These are phyloP conservation scores for Tauraco hartlaubi DNA, from an alignment of 2,797 vertebrate species.

Conservation along the genomic window DNA sequence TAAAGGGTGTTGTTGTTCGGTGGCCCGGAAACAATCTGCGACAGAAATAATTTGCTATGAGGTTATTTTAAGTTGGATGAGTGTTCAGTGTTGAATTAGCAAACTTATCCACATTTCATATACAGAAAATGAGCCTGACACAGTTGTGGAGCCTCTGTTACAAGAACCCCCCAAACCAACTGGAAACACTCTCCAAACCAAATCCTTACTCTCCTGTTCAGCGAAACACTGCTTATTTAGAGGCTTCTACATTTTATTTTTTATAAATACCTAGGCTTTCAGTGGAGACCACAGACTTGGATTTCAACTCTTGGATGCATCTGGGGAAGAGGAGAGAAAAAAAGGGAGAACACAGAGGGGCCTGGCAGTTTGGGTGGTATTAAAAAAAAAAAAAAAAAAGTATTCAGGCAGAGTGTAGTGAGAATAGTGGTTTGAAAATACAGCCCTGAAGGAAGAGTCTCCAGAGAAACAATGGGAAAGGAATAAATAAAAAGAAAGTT, in stretches of 20 bases:
- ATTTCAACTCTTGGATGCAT: slow-evolving; percentile 37
- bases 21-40: background rate
- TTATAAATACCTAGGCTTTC: background rate
- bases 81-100: background rate
- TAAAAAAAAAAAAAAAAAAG: slow-evolving; percentile 52
- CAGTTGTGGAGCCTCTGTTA: background rate
- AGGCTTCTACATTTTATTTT: background rate
- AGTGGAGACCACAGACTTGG: background rate
- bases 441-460: slow-evolving; percentile 82
- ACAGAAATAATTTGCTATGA: background rate
- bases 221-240: background rate
- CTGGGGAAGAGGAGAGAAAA: background rate
- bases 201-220: background rate
- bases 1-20: background rate
- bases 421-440: slow-evolving; percentile 88
- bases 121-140: background rate
- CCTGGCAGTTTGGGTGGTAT: slow-evolving; percentile 88
- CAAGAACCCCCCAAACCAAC: background rate
- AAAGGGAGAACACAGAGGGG: background rate
- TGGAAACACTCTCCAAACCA: background rate
- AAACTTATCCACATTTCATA: background rate
- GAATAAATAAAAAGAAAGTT: slow-evolving; percentile 94
- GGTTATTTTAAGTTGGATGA: background rate
- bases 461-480: slow-evolving; percentile 86
- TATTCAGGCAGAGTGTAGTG: slow-evolving; percentile 82